phyloP scores from a whole-genome alignment of 2,797 vertebrate genomes.

The Lerista edwardsae region DNA sequence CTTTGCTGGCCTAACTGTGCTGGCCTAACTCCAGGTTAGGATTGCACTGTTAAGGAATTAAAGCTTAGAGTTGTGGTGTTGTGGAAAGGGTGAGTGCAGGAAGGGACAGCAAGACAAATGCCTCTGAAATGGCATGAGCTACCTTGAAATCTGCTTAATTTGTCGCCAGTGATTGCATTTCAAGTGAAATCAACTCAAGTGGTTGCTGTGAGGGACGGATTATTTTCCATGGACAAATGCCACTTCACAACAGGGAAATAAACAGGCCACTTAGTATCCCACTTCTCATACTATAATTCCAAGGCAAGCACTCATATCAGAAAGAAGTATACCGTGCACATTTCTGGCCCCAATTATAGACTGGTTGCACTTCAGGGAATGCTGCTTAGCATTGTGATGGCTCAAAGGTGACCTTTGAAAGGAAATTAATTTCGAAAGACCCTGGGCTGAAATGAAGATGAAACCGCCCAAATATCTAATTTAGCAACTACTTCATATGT shows the following conservation, averaged over 20 bases:
- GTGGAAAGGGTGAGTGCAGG: neutral
- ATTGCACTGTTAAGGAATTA: too few species aligned
- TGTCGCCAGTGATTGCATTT: constrained; percentile 22
- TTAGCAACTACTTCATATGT: neutral
- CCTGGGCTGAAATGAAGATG: neutral
- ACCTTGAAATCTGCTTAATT: constrained; percentile 6
- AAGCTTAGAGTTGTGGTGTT: constrained; percentile 11
- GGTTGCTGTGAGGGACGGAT: neutral
- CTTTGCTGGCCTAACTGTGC: too few species aligned
- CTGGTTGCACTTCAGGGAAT: neutral
- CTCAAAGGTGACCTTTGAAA: neutral
- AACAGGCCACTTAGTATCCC: neutral
- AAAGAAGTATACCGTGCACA: neutral
- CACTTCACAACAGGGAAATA: constrained; percentile 22
- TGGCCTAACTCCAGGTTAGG: too few species aligned
- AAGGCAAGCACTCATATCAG: neutral
- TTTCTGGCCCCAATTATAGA: neutral
- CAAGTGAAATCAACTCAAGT: constrained; percentile 37
- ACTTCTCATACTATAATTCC: neutral
- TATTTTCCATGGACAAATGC: constrained; percentile 31
- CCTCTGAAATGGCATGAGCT: neutral
- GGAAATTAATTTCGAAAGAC: neutral
- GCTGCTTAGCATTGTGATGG: neutral
- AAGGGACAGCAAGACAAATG: neutral
- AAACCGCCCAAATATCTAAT: neutral